Percentiles rank a stretch among this genome's conserved stretches.
phyloP scores from a whole-genome alignment of 2,888 invertebrate species.

The Sarcophaga variegata region DNA sequence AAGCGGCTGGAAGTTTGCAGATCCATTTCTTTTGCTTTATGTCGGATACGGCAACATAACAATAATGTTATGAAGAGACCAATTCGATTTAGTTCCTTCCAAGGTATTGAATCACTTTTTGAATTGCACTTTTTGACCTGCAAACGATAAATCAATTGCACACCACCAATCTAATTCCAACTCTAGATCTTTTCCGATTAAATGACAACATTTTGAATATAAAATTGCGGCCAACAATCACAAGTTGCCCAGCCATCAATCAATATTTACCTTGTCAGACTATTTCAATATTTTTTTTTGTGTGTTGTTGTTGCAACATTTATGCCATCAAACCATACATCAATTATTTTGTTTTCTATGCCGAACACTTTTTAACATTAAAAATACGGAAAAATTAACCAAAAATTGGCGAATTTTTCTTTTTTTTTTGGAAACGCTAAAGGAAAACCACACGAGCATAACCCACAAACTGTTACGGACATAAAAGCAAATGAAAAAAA shows the following conservation, averaged over 20 bases:
- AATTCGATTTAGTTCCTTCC: no score
- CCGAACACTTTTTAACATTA: slow-evolving; percentile 61
- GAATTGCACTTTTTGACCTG: no score
- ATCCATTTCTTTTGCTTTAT: no score
- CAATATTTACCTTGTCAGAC: slow-evolving; percentile 67
- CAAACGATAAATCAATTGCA: no score
- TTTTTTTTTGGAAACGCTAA: slow-evolving; percentile 53
- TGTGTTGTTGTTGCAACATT: not conserved
- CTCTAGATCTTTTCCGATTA: no score
- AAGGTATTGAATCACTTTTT: no score
- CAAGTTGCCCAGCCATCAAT: slow-evolving; percentile 71
- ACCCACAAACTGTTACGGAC: slow-evolving; percentile 54
- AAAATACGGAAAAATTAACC: slow-evolving; percentile 71
- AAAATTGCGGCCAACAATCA: no score
- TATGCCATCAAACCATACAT: slow-evolving; percentile 52
- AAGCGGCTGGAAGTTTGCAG: no score
- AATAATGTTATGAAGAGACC: no score
- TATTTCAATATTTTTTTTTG: not conserved
- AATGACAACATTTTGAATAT: slow-evolving; percentile 12
- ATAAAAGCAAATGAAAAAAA: not conserved
- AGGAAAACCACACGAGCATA: slow-evolving; percentile 74
- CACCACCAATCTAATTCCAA: no score
- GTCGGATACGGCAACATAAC: no score
- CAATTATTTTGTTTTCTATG: slow-evolving; percentile 65
- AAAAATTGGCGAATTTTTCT: slow-evolving; percentile 57